Conservation (phyloP, 2,888 invertebrate species). For the Epirrhoe alternata region DNA sequence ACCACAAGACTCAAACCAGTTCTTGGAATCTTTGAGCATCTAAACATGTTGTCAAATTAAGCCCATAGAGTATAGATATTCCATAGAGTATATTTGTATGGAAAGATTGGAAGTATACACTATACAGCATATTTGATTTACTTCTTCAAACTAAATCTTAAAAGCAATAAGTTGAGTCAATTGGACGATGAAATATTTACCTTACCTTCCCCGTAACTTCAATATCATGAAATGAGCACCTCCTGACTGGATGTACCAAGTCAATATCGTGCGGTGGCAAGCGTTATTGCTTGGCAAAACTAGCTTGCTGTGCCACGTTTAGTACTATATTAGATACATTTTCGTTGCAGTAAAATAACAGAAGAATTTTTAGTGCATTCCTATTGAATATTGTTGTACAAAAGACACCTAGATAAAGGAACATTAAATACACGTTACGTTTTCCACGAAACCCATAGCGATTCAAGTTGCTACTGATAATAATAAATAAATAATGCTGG, state of each 20-base stretch:
- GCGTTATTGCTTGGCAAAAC: slow-evolving; percentile 16
- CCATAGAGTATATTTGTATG: too few species aligned
- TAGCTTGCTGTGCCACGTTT: neutral
- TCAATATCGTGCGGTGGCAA: slow-evolving; percentile 9
- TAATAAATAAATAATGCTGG: too few species aligned
- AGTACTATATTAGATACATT: neutral
- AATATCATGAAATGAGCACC: slow-evolving; percentile 14
- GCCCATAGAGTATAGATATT: too few species aligned
- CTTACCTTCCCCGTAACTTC: neutral
- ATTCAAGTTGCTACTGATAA: too few species aligned
- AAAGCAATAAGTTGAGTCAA: neutral
- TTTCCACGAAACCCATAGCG: too few species aligned
- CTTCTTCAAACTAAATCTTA: neutral
- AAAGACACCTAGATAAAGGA: too few species aligned
- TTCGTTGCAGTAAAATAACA: neutral
- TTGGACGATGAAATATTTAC: slow-evolving; percentile 1
- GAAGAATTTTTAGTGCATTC: neutral
- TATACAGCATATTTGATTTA: neutral
- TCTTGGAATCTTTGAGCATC: too few species aligned
- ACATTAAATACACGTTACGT: too few species aligned
- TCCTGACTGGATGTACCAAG: neutral
- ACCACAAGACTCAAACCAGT: too few species aligned
- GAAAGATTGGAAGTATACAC: too few species aligned
- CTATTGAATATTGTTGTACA: too few species aligned
- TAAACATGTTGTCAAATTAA: too few species aligned